Base-by-base conservation (phyloP, 2,888 invertebrate species). In the Drosophila buzzatii region DNA sequence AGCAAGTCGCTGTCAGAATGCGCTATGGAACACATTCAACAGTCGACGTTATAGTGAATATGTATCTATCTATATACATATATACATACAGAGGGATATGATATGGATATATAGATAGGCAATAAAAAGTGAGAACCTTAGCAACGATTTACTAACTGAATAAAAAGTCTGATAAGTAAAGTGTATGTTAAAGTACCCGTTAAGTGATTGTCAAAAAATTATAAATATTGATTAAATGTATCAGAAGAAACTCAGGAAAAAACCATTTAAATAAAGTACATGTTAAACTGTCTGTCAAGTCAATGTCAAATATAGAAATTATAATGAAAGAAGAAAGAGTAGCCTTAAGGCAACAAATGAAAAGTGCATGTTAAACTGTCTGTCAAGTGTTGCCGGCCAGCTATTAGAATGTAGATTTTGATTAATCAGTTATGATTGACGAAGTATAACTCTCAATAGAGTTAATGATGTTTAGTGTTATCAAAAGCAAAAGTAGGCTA, bases 21-120 rank as follows among this genome's bases (percentile, higher is more conserved):
- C 79, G 44, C 79, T 72, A 55, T 23, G n/a, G 9, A 41, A 10
- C n/a, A n/a, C 27, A n/a, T 35, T 51, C 51, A 51, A 14, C 12
- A 51, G 8, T n/a, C 16, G 14, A 3, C 8, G 3, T 20, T 37
- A 45, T 16, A 33, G 5, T 5, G 27, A 27, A 27, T 27, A 27
- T 27, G 5, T 27, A 27, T 27, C 5, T 27, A 27, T 27, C 37
- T 7, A 0, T 58, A 37, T 23, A 23, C 37, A 23, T 42, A n/a
- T 12, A 35, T 10, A 35, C 1, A 35, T 3, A 35, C 1, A 35
- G 4, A 12, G 35, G 9, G 35, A 35, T 12, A 35, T 3, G 12
- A 1, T 35, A 35, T 35, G 4, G 4, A 37, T 14, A 35, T 20
- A 9, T n/a, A 7, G 1, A n/a, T 10, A 23, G n/a, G 14, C n/a